phyloP scores from a whole-genome alignment of 1,140 invertebrate genomes.

The Cyphomyrmex costatus region DNA sequence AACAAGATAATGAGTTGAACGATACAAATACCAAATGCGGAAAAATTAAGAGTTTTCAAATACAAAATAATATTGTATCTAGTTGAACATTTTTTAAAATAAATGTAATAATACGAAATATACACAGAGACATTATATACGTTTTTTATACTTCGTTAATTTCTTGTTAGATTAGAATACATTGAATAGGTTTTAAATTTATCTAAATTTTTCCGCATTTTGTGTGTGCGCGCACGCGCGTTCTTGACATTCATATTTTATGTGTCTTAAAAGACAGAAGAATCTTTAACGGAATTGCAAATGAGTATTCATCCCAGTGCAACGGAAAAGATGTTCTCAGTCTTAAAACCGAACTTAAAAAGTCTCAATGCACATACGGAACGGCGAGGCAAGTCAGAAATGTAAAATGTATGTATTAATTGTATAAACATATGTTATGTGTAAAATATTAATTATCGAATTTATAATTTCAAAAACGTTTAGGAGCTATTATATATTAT shows the following conservation, averaged over 20 bases:
- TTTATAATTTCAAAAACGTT: constrained; percentile 12
- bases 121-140: background rate
- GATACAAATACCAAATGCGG: constrained; percentile 49
- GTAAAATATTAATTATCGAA: constrained; percentile 25
- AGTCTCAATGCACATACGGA: constrained; percentile 79
- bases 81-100: background rate
- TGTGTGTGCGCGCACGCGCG: background rate
- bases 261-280: constrained; percentile 87
- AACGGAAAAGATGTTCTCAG: constrained; percentile 86
- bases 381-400: constrained; percentile 79
- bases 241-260: constrained; percentile 48
- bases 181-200: background rate
- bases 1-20: constrained; percentile 42
- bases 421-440: constrained; percentile 26
- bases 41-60: background rate
- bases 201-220: constrained; percentile 9
- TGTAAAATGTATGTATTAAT: constrained; percentile 71
- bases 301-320: constrained; percentile 89
- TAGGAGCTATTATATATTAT: constrained; percentile 1
- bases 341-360: constrained; percentile 84
- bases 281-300: constrained; percentile 89
- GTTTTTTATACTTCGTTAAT: background rate
- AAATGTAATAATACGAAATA: background rate
- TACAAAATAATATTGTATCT: background rate
- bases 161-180: background rate